phyloP scores from a whole-genome alignment of 2,797 vertebrate species.

The Atherinosoma microstoma region DNA sequence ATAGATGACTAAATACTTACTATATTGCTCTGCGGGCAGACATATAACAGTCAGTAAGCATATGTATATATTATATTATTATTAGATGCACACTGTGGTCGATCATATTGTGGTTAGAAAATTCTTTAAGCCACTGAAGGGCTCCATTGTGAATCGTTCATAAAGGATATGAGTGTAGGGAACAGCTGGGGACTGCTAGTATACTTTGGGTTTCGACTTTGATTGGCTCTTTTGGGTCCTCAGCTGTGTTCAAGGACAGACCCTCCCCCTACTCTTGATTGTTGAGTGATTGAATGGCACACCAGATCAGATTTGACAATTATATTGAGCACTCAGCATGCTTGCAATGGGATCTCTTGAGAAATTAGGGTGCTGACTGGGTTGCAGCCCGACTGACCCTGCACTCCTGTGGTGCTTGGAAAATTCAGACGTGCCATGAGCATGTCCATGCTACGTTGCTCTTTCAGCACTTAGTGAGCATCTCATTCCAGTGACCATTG shows the following conservation, averaged over 20 bases:
- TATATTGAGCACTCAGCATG: conserved; percentile 49
- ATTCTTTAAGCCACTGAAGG: conserved; percentile 22
- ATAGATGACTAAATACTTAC: neutral
- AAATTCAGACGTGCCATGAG: conserved; percentile 50
- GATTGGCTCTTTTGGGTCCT: conserved; percentile 53
- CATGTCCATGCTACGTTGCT: conserved; percentile 40
- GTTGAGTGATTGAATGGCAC: conserved; percentile 75
- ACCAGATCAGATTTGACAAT: conserved; percentile 67
- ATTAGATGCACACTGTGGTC: neutral
- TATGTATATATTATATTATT: conserved; percentile 11
- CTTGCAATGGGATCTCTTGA: conserved; percentile 57
- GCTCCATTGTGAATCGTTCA: conserved; percentile 12
- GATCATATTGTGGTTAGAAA: conserved; percentile 15
- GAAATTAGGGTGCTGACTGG: conserved; percentile 73
- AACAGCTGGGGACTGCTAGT: conserved; percentile 65
- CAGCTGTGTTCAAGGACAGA: conserved; percentile 73
- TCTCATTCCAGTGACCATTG: conserved; percentile 42
- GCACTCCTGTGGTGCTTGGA: conserved; percentile 39
- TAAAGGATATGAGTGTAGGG: conserved; percentile 34
- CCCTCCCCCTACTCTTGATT: conserved; percentile 32
- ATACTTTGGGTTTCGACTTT: conserved; percentile 27
- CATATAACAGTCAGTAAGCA: conserved; percentile 11
- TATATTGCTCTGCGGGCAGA: neutral
- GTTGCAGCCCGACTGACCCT: conserved; percentile 61
- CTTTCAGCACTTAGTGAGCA: conserved; percentile 63